Conservation (phyloP, 2,888 invertebrate genomes). For the Drosophila monieri region DNA sequence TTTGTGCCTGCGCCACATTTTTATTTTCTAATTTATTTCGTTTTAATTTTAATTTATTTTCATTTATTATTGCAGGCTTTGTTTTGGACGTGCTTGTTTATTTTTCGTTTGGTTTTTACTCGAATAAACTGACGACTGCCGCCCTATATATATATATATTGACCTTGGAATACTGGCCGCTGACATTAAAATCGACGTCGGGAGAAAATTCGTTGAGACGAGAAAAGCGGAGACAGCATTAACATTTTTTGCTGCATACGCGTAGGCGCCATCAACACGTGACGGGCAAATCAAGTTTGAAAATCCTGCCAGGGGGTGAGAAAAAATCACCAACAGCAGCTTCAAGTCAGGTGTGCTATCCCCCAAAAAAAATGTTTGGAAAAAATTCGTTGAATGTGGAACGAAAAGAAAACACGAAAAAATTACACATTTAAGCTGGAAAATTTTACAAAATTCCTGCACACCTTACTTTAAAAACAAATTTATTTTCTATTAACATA, state of each 20-base stretch:
- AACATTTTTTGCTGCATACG: slow-evolving; percentile 50
- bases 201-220: background rate
- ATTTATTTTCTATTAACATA: too few relatives aligned
- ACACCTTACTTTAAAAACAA: too few relatives aligned
- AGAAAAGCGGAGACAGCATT: slow-evolving; percentile 34
- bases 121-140: slow-evolving; percentile 38
- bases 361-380: background rate
- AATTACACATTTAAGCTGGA: too few relatives aligned
- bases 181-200: slow-evolving; percentile 1
- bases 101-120: background rate
- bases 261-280: slow-evolving; percentile 52
- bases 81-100: slow-evolving; percentile 10
- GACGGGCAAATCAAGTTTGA: slow-evolving; percentile 42
- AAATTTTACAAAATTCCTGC: too few relatives aligned
- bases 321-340: background rate
- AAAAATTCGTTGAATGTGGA: background rate
- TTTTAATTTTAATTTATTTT: slow-evolving; percentile 71
- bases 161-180: slow-evolving; percentile 48
- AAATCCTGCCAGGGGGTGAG: background rate
- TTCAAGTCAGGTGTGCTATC: slow-evolving; percentile 24
- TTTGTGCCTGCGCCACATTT: slow-evolving; percentile 17
- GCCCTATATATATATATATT: slow-evolving; percentile 12
- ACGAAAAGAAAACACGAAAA: too few relatives aligned
- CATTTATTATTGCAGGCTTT: slow-evolving; percentile 4
- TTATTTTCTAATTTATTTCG: slow-evolving; percentile 61